These are phyloP conservation scores for Chrysochloris asiatica DNA, from an alignment of 2,113 vertebrate genomes.

Conservation along the genomic window DNA sequence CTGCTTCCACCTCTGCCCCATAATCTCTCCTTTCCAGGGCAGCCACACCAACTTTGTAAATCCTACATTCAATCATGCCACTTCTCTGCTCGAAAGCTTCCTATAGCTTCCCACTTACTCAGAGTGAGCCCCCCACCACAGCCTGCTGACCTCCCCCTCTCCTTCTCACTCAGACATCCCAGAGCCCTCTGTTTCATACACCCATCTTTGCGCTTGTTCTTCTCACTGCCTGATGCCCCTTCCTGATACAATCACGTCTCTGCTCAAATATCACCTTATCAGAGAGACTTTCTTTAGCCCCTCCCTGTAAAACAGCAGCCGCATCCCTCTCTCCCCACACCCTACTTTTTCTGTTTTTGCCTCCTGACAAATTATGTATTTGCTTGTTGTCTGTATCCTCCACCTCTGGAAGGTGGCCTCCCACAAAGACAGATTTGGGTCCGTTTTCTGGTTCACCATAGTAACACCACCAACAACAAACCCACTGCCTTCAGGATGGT, in stretches of 20 bases:
- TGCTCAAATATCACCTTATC: not conserved
- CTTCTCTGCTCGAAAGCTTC: too few relatives aligned
- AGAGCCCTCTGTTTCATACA: constrained; percentile 47
- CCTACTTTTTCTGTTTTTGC: not conserved
- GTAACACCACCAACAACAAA: not conserved
- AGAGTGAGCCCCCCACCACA: not conserved
- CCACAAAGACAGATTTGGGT: not conserved
- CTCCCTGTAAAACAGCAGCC: not conserved
- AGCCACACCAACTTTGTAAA: too few relatives aligned
- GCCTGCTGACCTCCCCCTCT: too few relatives aligned
- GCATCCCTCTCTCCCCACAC: not conserved
- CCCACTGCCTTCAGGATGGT: not conserved
- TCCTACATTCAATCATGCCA: too few relatives aligned
- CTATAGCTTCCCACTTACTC: not conserved
- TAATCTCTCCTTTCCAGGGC: too few relatives aligned
- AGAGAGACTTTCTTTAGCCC: not conserved
- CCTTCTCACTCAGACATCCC: not conserved
- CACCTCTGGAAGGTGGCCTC: not conserved
- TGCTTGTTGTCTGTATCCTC: not conserved
- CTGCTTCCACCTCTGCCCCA: too few relatives aligned
- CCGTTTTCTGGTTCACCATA: not conserved
- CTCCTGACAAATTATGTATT: not conserved
- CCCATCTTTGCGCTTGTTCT: not conserved
- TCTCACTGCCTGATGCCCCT: constrained; percentile 62
- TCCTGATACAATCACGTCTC: not conserved